Percentiles rank a stretch among this genome's conserved stretches.
Evolutionary conservation across 2,888 invertebrate genomes (phyloP).

Genomic region (Caenorhabditis japonica): DNA sequence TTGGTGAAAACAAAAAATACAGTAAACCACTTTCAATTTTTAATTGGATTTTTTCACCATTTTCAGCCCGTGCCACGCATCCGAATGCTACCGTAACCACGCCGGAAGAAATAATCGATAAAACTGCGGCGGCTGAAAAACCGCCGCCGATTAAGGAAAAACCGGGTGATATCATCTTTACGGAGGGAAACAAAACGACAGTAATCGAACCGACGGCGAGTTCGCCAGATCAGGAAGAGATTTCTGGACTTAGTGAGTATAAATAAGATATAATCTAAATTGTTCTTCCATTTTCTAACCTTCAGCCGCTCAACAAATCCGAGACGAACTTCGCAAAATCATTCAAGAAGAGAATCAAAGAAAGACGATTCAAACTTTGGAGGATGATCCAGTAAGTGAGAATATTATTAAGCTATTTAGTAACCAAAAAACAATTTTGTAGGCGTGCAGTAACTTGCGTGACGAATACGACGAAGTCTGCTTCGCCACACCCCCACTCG

Average conservation of each 20-base stretch:
- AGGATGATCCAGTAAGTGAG: constrained; percentile 42
- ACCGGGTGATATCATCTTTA: constrained; percentile 31
- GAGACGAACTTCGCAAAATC: constrained; percentile 43
- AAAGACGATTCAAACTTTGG: constrained; percentile 21
- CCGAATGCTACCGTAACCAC: constrained; percentile 31
- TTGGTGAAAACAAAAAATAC: too few relatives aligned
- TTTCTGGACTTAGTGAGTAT: constrained; percentile 13
- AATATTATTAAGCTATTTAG: background rate
- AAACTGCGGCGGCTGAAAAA: constrained; percentile 11
- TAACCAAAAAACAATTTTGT: background rate
- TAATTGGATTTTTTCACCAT: too few relatives aligned
- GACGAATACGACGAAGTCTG: constrained; percentile 62
- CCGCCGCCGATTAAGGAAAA: background rate
- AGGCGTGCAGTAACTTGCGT: constrained; percentile 51
- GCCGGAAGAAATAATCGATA: constrained; percentile 12
- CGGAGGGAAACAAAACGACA: constrained; percentile 31
- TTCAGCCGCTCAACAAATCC: constrained; percentile 35
- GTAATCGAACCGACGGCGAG: constrained; percentile 12
- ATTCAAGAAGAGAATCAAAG: constrained; percentile 39
- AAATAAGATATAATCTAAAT: background rate
- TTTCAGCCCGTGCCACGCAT: constrained; percentile 17
- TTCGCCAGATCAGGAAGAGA: constrained; percentile 14
- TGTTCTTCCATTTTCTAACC: background rate
- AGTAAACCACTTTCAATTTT: too few relatives aligned
- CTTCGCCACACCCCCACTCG: constrained; percentile 56